phyloP scores from a whole-genome alignment of 2,113 vertebrate species.

The Corapipo altera region DNA sequence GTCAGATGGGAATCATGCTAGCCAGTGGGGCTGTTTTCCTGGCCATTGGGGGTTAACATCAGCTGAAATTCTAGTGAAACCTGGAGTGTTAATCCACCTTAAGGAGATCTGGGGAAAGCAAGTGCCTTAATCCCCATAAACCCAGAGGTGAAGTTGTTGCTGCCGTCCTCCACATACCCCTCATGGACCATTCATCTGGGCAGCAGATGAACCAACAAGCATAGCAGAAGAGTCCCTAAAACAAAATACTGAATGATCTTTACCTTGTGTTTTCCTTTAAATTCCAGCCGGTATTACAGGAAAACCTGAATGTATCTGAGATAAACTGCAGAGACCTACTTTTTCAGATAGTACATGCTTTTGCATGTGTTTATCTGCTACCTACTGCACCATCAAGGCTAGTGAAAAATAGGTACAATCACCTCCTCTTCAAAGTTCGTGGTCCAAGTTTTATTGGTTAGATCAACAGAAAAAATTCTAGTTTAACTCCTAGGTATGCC shows the following conservation, averaged over 20 bases:
- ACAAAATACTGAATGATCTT: not conserved
- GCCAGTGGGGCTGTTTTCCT: not conserved
- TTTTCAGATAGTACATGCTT: not conserved
- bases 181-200: not conserved
- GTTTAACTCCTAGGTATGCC: not conserved
- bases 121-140: not conserved
- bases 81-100: slow-evolving; percentile 15
- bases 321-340: not conserved
- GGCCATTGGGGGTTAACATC: not conserved
- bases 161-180: not conserved
- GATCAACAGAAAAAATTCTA: not conserved
- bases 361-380: not conserved
- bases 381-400: not conserved
- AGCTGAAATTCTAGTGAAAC: slow-evolving; percentile 21
- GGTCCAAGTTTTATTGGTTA: not conserved
- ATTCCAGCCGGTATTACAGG: not conserved
- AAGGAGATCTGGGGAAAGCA: slow-evolving; percentile 13
- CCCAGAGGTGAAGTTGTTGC: not conserved
- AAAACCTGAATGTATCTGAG: not conserved
- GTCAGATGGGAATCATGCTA: not conserved
- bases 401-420: not conserved
- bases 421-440: not conserved
- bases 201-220: not conserved
- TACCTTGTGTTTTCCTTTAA: not conserved
- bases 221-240: not conserved